These are phyloP conservation scores for Agrochola litura DNA, from an alignment of 2,888 invertebrate genomes.

Conservation along the genomic window DNA sequence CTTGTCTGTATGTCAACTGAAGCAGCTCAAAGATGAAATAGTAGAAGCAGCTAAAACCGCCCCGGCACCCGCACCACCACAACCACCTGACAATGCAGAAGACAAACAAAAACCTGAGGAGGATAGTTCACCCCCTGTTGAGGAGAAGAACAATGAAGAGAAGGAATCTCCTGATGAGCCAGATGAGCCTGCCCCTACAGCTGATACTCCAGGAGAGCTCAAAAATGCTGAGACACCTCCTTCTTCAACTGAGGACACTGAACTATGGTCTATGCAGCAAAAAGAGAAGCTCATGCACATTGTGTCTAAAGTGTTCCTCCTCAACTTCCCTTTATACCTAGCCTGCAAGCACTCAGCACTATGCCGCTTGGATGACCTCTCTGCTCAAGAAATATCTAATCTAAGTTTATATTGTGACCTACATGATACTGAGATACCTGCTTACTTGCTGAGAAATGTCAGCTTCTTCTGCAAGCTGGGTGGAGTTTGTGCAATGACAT, in stretches of 20 bases:
- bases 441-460: constrained; percentile 97
- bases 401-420: constrained; percentile 96
- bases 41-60: constrained; percentile 80
- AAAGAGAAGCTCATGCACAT: constrained; percentile 97
- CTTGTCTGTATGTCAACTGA: constrained; percentile 95
- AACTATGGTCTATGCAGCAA: constrained; percentile 95
- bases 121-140: constrained; percentile 66
- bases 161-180: constrained; percentile 71
- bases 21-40: constrained; percentile 92
- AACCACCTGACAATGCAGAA: constrained; percentile 74
- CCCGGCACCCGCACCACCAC: constrained; percentile 62
- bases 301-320: constrained; percentile 95
- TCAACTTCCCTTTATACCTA: constrained; percentile 97
- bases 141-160: constrained; percentile 74
- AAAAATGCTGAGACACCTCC: constrained; percentile 66
- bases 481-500: constrained; percentile 96
- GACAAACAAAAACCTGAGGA: constrained; percentile 76
- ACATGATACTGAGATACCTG: constrained; percentile 98
- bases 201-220: constrained; percentile 76
- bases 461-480: constrained; percentile 97
- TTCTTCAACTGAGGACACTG: constrained; percentile 78
- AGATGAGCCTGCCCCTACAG: constrained; percentile 70
- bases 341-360: constrained; percentile 96
- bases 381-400: constrained; percentile 95
- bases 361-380: constrained; percentile 95